Base-by-base conservation (phyloP, 2,888 invertebrate species). In the Dryadula phaetusa region DNA sequence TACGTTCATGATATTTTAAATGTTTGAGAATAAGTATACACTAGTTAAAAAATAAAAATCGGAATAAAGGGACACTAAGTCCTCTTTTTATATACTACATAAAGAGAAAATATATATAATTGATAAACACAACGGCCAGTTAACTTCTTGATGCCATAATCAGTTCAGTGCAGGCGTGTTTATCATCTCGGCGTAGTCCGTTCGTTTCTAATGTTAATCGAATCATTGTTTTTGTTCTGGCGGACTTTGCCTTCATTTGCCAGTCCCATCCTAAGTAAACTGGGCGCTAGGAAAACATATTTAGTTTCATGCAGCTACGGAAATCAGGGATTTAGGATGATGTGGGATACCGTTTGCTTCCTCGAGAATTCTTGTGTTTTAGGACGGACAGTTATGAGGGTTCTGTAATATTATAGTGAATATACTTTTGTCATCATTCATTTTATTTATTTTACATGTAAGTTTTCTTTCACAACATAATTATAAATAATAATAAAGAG, bases 221-320 rank as follows among this genome's bases (percentile, higher is more conserved):
- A 78, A 79, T 79, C 73, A 75, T 75, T 79, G 77, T 80, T 79
- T 80, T 78, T 75, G 77, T 79, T 79, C 75, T 67, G 69, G 62
- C 71, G 65, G 75, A 77, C 75, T 79, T 77, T 72, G 72, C 67
- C 76, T 75, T 75, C 73, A 79, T 77, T 78, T 73, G 64, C 66
- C 72, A 67, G 49, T 65, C 73, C 67, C 64, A 74, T 77, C 81
- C 80, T 81, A 79, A 81, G 73, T 75, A 78, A 79, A 81, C 78
- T 75, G 52, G 65, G 69, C 75, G 60, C 54, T 54, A 60, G 68
- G 73, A 70, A 78, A 76, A 78, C 76, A 77, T 76, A 74, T 73
- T 76, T 75, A 72, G 66, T 69, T 63, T 42, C 66, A 69, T 66
- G 44, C 18, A 66, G 66, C 62, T 37, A 28, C 52, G 16, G 28